Evolutionary conservation across 2,113 vertebrate species (phyloP), one percentile per base, ranked within the genome.

Genomic region (Rana temporaria): DNA sequence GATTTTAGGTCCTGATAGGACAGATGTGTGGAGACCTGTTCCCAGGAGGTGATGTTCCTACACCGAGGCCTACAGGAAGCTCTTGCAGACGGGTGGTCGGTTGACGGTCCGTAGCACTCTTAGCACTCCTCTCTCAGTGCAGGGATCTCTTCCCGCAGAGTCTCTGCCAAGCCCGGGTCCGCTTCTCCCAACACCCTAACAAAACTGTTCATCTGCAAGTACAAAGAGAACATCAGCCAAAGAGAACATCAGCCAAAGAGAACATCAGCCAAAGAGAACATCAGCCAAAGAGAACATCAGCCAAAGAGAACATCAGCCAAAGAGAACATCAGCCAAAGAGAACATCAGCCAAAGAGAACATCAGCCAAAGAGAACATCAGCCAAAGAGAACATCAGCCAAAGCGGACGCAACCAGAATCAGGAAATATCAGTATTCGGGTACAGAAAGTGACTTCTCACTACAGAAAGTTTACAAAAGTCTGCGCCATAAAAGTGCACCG

Each of bases 161-260:
- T 84, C 57, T 91, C 93, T 87, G 95, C 95, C 87, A 97, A 87
- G 2, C 88, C 85, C 67, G 93, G 92, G 87, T 98, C 93, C 85
- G 93, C 89, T 84, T 97, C 93, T 56, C 86, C 91, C 79, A 99
- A 86, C 24, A 94, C 85, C 84, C 87, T 87, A 52, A 95, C 87
- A 77, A 99, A 94, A 87, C 91, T 93, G 87, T 95, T 88, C 84
- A 98, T 94, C 98, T 99, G 75, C 20, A 79, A 87, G 71, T 79
- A 87, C 86, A 88, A 26, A 68, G n/a, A 86, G 9, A 71, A 60
- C 20, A n/a, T n/a, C 42, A n/a, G 59, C 20, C 59, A 60, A n/a
- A 60, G 4, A n/a, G n/a, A n/a, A n/a, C n/a, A n/a, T n/a, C 42
- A n/a, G 59, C 20, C 59, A 60, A n/a, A 60, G 4, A n/a, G n/a